A percentile compares a stretch with the other conserved stretches of the same genome.
Conservation (phyloP, 2,113 vertebrate genomes). For the Chlorodrepanis virens region DNA sequence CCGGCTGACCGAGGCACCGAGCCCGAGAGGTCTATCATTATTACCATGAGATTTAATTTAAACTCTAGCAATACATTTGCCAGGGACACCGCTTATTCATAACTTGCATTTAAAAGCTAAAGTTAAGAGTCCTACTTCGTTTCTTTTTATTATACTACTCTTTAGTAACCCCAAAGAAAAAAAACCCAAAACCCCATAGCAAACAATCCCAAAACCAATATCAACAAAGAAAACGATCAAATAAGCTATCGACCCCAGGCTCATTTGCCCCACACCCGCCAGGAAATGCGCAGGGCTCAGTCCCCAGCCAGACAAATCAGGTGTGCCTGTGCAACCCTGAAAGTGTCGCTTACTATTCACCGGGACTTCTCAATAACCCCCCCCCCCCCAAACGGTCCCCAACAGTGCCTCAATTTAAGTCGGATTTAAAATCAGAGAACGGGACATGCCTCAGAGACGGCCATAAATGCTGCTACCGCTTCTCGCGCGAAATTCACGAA, state of each 20-base stretch:
- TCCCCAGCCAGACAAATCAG: background rate
- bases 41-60: slow-evolving; percentile 27
- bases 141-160: background rate
- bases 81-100: background rate
- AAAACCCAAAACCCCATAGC: fast-evolving
- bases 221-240: background rate
- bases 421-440: background rate
- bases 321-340: background rate
- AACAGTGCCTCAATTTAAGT: background rate
- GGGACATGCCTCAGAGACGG: background rate
- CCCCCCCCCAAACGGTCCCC: background rate
- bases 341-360: background rate
- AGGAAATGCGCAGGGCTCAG: background rate
- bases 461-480: background rate
- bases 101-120: slow-evolving; percentile 16
- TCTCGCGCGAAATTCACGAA: background rate
- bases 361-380: background rate
- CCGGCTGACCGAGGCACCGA: background rate
- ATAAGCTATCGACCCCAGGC: background rate
- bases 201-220: background rate
- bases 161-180: background rate
- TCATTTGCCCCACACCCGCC: background rate
- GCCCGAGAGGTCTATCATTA: background rate
- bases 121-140: background rate
- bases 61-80: background rate